phyloP scores from a whole-genome alignment of 2,888 invertebrate species.

The Chymomyza caudatula region DNA sequence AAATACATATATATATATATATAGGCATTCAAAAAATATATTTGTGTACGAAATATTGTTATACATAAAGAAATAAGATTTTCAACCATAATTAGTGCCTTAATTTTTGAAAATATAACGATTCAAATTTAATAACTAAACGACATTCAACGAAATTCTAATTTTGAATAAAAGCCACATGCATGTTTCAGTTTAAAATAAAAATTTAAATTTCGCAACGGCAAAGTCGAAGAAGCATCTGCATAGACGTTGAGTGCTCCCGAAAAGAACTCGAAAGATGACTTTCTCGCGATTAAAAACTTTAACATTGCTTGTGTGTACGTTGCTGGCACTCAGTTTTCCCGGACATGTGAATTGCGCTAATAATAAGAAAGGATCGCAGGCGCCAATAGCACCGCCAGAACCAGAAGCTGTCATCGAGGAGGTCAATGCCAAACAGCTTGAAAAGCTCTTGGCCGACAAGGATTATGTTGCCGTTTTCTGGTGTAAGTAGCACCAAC shows the following conservation, averaged over 20 bases:
- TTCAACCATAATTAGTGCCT: slow-evolving; percentile 65
- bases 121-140: slow-evolving; percentile 18
- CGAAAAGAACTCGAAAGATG: slow-evolving; percentile 66
- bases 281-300: slow-evolving; percentile 78
- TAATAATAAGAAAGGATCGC: slow-evolving; percentile 76
- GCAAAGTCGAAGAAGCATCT: not conserved
- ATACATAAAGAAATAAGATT: slow-evolving; percentile 58
- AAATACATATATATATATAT: slow-evolving; percentile 41
- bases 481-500: slow-evolving; percentile 93
- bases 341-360: slow-evolving; percentile 78
- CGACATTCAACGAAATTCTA: slow-evolving; percentile 50
- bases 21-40: slow-evolving; percentile 50
- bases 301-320: slow-evolving; percentile 77
- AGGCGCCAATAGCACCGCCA: slow-evolving; percentile 64
- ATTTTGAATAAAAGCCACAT: slow-evolving; percentile 33
- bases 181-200: slow-evolving; percentile 57
- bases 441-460: slow-evolving; percentile 91
- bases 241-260: slow-evolving; percentile 20
- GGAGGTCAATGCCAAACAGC: slow-evolving; percentile 94
- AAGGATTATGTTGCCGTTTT: slow-evolving; percentile 97
- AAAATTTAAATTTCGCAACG: not conserved
- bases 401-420: slow-evolving; percentile 89
- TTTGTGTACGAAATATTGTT: slow-evolving; percentile 62
- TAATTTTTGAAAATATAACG: slow-evolving; percentile 27
- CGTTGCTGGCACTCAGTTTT: slow-evolving; percentile 77